Evolutionary conservation across 2,113 vertebrate species (phyloP).

Genomic region (Arothron firmamentum): DNA sequence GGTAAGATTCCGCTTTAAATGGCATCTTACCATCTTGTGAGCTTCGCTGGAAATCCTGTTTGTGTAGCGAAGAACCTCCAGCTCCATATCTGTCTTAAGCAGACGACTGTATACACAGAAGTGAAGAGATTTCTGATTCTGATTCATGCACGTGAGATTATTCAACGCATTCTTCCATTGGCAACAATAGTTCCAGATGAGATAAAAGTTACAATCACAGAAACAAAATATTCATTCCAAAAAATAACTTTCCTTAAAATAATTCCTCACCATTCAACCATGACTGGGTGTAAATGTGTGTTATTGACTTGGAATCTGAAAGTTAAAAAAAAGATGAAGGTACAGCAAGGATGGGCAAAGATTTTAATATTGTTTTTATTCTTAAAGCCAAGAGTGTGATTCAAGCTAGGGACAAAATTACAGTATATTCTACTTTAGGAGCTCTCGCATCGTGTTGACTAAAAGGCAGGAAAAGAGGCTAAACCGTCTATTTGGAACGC

Average conservation of each 20-base stretch:
- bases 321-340: constrained; percentile 6
- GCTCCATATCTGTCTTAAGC: constrained; percentile 93
- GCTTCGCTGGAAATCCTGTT: constrained; percentile 96
- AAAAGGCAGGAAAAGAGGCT: no score
- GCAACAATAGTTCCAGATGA: no score
- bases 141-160: not conserved
- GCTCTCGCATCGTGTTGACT: no score
- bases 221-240: not conserved
- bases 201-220: not conserved
- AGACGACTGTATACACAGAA: constrained; percentile 79
- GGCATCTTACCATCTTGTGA: constrained; percentile 86
- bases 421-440: no score
- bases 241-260: not conserved
- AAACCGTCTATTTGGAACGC: no score
- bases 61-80: constrained; percentile 94
- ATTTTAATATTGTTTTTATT: no score
- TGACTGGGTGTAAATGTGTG: constrained; percentile 84
- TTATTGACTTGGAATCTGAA: constrained; percentile 88
- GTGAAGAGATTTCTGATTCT: not conserved
- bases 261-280: constrained; percentile 87
- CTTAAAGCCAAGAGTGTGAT: no score
- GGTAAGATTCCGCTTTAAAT: no score
- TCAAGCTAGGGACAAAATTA: no score
- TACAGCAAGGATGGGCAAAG: not conserved
- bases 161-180: no score